Conservation (phyloP, 2,797 vertebrate genomes). For the Paedocypris micromegethes region DNA sequence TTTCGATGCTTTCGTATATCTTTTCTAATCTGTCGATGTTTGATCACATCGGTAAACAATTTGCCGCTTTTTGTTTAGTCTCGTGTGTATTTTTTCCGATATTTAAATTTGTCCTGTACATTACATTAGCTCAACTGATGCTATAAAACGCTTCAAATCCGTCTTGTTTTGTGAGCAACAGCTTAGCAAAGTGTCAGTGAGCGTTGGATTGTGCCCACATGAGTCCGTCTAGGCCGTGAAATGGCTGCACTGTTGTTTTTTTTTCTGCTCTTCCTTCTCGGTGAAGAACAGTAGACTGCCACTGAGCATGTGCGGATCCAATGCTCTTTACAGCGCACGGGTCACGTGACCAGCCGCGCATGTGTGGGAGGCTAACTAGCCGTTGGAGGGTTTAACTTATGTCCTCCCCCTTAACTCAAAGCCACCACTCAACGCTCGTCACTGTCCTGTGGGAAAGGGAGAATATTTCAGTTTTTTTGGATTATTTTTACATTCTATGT, state of each 20-base stretch:
- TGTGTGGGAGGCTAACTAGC: constrained; percentile 51
- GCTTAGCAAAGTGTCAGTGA: no score
- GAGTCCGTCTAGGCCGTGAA: constrained; percentile 45
- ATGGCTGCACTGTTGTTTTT: constrained; percentile 53
- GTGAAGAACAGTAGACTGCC: constrained; percentile 50
- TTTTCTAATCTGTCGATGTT: no score
- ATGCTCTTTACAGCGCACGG: constrained; percentile 53
- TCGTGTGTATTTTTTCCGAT: no score
- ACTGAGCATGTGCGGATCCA: constrained; percentile 58
- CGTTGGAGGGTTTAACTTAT: constrained; percentile 48
- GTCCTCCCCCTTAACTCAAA: constrained; percentile 51
- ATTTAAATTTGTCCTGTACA: no score
- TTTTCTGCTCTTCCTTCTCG: constrained; percentile 52
- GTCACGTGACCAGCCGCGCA: constrained; percentile 55
- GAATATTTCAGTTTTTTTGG: constrained; percentile 39
- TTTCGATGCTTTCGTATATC: no score
- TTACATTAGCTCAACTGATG: no score
- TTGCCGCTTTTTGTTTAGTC: no score
- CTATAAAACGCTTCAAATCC: no score
- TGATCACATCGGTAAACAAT: no score
- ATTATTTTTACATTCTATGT: no score
- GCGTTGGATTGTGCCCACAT: background rate
- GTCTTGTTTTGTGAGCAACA: background rate
- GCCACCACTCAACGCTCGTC: constrained; percentile 51
- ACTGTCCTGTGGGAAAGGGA: constrained; percentile 37